A percentile compares a stretch with the other conserved stretches of the same genome.
phyloP scores from a whole-genome alignment of 2,797 vertebrate genomes.

The Crypturellus tataupa region DNA sequence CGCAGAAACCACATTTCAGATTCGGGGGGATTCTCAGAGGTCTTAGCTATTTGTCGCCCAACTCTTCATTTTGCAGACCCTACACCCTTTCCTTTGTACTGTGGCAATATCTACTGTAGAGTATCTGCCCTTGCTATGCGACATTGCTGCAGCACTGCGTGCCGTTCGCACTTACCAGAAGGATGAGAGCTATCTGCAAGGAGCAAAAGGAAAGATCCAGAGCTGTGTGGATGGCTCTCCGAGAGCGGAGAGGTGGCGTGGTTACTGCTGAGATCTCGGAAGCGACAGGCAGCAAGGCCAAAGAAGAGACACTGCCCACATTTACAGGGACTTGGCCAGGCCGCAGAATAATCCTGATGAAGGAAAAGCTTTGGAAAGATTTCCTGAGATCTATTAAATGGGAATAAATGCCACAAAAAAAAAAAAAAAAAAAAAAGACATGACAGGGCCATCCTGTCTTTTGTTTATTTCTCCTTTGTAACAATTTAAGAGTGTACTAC shows the following conservation, averaged over 20 bases:
- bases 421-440: neutral
- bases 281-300: neutral
- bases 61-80: neutral
- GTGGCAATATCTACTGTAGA: neutral
- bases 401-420: neutral
- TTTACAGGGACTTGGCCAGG: neutral
- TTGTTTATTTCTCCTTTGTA: accelerated
- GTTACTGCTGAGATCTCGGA: neutral
- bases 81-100: neutral
- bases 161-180: neutral
- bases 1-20: neutral
- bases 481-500: neutral
- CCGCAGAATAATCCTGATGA: neutral
- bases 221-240: constrained; percentile 8
- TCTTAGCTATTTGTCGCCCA: neutral
- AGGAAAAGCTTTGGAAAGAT: neutral
- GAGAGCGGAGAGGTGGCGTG: neutral
- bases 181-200: neutral
- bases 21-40: neutral
- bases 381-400: neutral
- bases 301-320: neutral
- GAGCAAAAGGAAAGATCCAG: neutral
- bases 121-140: neutral
- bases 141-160: neutral
- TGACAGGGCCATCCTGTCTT: neutral